Percentiles rank a stretch among this genome's conserved stretches.
Evolutionary conservation across 2,888 invertebrate genomes (phyloP).

Genomic region (Leucania comma): DNA sequence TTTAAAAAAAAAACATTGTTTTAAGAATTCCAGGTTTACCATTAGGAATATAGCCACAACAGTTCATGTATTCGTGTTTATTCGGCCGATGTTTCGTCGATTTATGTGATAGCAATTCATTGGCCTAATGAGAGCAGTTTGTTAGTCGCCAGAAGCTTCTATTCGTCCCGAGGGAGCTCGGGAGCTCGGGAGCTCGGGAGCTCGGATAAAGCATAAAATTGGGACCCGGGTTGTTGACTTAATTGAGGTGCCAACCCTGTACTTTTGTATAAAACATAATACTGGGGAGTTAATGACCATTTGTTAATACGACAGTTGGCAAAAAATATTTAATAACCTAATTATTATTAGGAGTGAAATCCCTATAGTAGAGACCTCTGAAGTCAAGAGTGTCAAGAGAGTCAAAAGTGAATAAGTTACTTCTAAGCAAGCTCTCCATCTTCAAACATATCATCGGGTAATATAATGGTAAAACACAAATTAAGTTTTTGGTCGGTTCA

Average conservation of each 20-base stretch:
- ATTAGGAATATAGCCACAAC: not conserved
- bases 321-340: not conserved
- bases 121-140: constrained; percentile 52
- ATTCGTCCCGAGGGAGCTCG: constrained; percentile 42
- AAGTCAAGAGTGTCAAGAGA: no score
- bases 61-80: constrained; percentile 7
- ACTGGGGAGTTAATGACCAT: not conserved
- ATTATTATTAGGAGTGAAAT: no score
- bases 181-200: constrained; percentile 13
- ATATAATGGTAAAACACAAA: no score
- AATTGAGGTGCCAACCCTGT: constrained; percentile 40
- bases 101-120: constrained; percentile 40
- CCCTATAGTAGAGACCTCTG: no score
- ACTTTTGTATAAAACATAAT: constrained; percentile 24
- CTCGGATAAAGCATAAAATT: constrained; percentile 30
- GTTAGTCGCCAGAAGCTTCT: constrained; percentile 42
- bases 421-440: no score
- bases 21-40: not conserved
- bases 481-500: no score
- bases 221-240: constrained; percentile 20
- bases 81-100: constrained; percentile 23
- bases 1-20: no score
- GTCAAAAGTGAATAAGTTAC: no score
- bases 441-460: no score
- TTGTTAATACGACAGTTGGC: not conserved